A percentile compares a stretch with the other conserved stretches of the same genome.
Evolutionary conservation across 2,113 vertebrate genomes (phyloP).

Genomic region (Pseudopipra pipra): DNA sequence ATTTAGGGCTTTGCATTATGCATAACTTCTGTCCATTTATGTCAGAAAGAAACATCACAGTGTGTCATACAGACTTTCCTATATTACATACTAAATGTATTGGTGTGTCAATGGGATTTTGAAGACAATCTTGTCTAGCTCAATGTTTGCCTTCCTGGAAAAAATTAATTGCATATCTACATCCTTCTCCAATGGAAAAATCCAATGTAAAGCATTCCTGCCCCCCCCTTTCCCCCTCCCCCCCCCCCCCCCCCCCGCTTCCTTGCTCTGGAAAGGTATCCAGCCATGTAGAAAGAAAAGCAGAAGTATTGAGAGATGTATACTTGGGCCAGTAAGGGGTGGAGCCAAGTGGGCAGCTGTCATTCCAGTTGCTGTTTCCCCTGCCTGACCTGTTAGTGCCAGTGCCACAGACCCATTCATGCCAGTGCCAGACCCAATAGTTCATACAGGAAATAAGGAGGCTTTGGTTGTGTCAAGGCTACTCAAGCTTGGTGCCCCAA

Average conservation of each 20-base stretch:
- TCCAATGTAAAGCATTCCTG: background rate
- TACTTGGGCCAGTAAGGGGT: background rate
- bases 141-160: background rate
- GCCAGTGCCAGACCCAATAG: background rate
- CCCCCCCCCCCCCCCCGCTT: background rate
- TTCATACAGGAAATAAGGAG: background rate
- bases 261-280: background rate
- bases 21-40: background rate
- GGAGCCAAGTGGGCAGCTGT: background rate
- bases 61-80: background rate
- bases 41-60: background rate
- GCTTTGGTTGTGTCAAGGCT: background rate
- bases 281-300: background rate
- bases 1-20: slow-evolving; percentile 28
- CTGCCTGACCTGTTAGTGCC: background rate
- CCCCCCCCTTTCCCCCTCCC: accelerated
- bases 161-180: background rate
- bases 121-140: background rate
- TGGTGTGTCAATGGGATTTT: background rate
- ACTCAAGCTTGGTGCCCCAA: background rate
- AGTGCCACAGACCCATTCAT: background rate
- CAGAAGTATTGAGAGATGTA: background rate
- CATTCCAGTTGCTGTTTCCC: background rate
- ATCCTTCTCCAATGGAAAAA: background rate
- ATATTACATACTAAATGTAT: background rate